These are phyloP conservation scores for Pristis pectinata DNA, from an alignment of 2,797 vertebrate species.

Conservation along the genomic window DNA sequence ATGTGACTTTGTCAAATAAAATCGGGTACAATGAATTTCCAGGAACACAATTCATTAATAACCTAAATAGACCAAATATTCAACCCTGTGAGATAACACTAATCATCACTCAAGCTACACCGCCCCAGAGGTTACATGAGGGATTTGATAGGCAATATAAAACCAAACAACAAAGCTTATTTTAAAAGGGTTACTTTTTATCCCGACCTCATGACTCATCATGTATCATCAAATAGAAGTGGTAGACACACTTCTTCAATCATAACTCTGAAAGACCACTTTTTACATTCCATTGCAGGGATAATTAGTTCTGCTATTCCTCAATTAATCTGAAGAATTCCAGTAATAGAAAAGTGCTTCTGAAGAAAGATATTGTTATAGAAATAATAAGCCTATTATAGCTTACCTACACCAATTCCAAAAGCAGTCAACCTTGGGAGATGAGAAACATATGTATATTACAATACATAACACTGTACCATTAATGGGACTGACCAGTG, in stretches of 20 bases:
- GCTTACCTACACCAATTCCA: too few species aligned
- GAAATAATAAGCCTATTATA: neutral
- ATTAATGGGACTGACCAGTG: neutral
- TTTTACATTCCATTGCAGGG: neutral
- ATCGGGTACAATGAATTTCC: neutral
- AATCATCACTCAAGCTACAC: neutral
- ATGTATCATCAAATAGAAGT: neutral
- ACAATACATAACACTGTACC: neutral
- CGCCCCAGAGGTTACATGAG: neutral
- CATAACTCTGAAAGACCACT: neutral
- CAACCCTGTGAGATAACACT: neutral
- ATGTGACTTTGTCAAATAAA: neutral
- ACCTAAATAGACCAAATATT: neutral
- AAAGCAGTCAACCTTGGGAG: neutral
- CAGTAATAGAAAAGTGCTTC: neutral
- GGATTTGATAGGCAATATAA: neutral
- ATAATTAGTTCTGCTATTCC: neutral
- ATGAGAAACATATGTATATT: neutral
- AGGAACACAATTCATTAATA: neutral
- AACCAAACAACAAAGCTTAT: neutral
- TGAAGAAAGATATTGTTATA: neutral
- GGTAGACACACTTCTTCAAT: neutral
- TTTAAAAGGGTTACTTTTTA: neutral
- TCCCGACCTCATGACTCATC: neutral
- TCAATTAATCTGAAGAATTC: neutral